Base-by-base conservation (phyloP, 2,888 invertebrate genomes). In the Trichacis sp. region DNA sequence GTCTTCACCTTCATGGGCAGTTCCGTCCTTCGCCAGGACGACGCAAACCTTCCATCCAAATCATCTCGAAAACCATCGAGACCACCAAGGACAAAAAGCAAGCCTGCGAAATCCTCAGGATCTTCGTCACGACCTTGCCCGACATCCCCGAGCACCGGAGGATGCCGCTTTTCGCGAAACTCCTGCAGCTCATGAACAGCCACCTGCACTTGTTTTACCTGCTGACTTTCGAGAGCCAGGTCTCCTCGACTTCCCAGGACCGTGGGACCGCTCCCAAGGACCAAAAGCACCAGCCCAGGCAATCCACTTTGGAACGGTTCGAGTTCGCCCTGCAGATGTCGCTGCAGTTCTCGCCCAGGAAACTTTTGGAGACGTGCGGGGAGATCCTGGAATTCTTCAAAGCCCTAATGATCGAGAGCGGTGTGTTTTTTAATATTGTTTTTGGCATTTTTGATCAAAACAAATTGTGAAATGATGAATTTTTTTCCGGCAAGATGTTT, bases 1-100 rank as follows among this genome's bases (percentile, higher is more conserved):
- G 94, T 99, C 73, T 99, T 99, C 81, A 97, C 98, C 0, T 99
- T 98, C 79, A 96, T 99, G 91, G 98, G 98, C 0, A 93, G 93
- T 0, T 95, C 95, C 0, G 91, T 98, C 8, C 87, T 98, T 1
- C 88, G 97, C 8, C 95, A 96, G 73, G 98, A 98, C 79, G 97
- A 98, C 77, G 92, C 93, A 0, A 97, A 97, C 84, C 97, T 96
- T 95, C 97, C 2, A 91, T 98, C 14, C 93, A 96, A 75, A 94
- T 94, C 0, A 89, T 98, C 24, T 90, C 98, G 65, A 97, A 98
- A 0, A 93, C 95, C 60, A 85, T 98, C 33, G 81, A 86, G 17
- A 68, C 74, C 5, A 74, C 83, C 0, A 69, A 81, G 18, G 80
- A 85, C 55, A 78, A 82, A 38, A 86, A 85, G 3, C 78, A 81